These are phyloP conservation scores for Hydroisotoma schaefferi DNA, from an alignment of 2,888 invertebrate genomes.

Conservation along the genomic window DNA sequence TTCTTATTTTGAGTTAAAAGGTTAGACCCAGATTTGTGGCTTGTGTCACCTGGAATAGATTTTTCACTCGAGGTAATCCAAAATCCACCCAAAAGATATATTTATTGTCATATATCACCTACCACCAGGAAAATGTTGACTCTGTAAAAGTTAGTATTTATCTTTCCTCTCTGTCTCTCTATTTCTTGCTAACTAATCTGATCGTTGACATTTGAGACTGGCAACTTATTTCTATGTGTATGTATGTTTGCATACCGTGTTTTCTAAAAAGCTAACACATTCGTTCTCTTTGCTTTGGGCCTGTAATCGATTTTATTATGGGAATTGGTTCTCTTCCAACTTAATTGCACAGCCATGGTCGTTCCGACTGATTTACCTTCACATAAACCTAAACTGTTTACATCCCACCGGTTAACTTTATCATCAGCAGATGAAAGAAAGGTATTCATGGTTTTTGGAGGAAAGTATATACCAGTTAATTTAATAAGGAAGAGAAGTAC, in stretches of 20 bases:
- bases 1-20: too few species aligned
- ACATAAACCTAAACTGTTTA: neutral
- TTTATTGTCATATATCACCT: neutral
- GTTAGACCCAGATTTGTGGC: too few species aligned
- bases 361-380: neutral
- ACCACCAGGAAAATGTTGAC: too few species aligned
- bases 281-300: too few species aligned
- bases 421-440: too few species aligned
- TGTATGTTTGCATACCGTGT: too few species aligned
- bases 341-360: neutral
- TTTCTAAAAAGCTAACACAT: neutral
- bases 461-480: too few species aligned
- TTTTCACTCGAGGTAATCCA: conserved; percentile 4
- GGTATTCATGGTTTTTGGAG: too few species aligned
- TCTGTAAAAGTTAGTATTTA: neutral
- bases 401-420: too few species aligned
- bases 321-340: neutral
- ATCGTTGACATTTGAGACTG: conserved; percentile 1
- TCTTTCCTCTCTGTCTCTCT: neutral
- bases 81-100: too few species aligned
- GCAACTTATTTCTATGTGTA: too few species aligned
- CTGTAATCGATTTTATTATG: neutral
- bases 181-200: neutral
- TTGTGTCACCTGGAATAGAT: conserved; percentile 2
- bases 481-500: too few species aligned